Evolutionary conservation across 2,113 vertebrate species (phyloP).

Genomic region (Gopherus evgoodei): DNA sequence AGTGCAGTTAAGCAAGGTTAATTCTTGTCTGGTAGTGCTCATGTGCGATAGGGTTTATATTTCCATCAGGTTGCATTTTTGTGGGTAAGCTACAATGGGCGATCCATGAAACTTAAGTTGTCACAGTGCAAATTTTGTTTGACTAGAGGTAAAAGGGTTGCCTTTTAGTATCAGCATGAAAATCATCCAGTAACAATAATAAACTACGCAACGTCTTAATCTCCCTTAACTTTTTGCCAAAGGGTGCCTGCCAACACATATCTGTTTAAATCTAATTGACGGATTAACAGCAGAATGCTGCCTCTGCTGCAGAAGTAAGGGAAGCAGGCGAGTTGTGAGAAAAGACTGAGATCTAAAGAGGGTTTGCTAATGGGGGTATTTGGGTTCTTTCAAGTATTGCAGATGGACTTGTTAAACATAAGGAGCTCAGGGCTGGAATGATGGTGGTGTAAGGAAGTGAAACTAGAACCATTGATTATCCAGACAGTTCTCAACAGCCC

Average conservation of each 20-base stretch:
- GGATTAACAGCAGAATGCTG: slow-evolving; percentile 66
- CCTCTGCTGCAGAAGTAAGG: slow-evolving; percentile 12
- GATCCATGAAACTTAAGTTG: background rate
- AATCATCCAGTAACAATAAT: slow-evolving; percentile 39
- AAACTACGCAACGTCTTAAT: slow-evolving; percentile 59
- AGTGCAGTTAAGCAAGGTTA: slow-evolving; percentile 16
- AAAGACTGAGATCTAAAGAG: slow-evolving; percentile 57
- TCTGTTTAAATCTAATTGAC: slow-evolving; percentile 46
- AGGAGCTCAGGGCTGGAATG: slow-evolving; percentile 37
- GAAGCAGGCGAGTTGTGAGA: slow-evolving; percentile 62
- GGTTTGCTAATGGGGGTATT: slow-evolving; percentile 49
- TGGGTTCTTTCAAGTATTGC: slow-evolving; percentile 55
- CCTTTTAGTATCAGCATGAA: background rate
- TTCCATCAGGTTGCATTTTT: background rate
- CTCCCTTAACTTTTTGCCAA: slow-evolving; percentile 31
- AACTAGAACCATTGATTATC: slow-evolving; percentile 62
- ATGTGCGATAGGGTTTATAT: background rate
- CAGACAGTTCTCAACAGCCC: slow-evolving; percentile 62
- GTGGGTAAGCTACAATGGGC: background rate
- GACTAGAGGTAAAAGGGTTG: background rate
- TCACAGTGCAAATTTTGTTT: background rate
- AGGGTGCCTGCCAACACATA: slow-evolving; percentile 44
- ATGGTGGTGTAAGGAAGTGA: slow-evolving; percentile 49
- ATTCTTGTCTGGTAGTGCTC: background rate
- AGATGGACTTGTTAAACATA: slow-evolving; percentile 63